These are phyloP conservation scores for Acrocephalus scirpaceus DNA, from an alignment of 2,797 vertebrate species.

Conservation along the genomic window DNA sequence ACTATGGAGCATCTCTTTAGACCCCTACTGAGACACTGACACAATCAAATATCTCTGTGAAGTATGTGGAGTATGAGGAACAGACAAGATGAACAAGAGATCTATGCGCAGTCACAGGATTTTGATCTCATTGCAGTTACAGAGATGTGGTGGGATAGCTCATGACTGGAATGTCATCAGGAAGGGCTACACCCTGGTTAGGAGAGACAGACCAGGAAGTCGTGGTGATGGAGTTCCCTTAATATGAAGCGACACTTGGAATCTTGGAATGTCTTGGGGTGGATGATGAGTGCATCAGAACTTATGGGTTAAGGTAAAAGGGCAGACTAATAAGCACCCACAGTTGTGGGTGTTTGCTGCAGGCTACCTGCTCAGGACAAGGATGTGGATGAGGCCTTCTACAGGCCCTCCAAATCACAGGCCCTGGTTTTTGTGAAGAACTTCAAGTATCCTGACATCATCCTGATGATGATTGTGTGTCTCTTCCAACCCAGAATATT, in stretches of 20 bases:
- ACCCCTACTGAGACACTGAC: not conserved
- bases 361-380: not conserved
- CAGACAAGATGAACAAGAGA: not conserved
- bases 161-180: not conserved
- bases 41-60: not conserved
- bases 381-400: not conserved
- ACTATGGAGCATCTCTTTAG: not conserved
- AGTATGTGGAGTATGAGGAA: not conserved
- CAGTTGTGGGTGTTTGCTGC: not conserved
- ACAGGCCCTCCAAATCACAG: not conserved
- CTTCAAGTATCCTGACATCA: not conserved
- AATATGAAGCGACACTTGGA: not conserved
- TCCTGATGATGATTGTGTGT: not conserved
- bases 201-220: not conserved
- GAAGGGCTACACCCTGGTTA: not conserved
- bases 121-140: not conserved
- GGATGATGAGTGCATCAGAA: not conserved
- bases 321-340: not conserved
- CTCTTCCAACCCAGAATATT: not conserved
- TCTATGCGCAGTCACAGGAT: fast-evolving
- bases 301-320: not conserved
- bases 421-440: not conserved
- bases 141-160: not conserved
- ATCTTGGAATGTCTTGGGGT: not conserved
- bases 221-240: not conserved